These are phyloP conservation scores for Tachyglossus aculeatus DNA, from an alignment of 2,797 vertebrate genomes.

Conservation along the genomic window DNA sequence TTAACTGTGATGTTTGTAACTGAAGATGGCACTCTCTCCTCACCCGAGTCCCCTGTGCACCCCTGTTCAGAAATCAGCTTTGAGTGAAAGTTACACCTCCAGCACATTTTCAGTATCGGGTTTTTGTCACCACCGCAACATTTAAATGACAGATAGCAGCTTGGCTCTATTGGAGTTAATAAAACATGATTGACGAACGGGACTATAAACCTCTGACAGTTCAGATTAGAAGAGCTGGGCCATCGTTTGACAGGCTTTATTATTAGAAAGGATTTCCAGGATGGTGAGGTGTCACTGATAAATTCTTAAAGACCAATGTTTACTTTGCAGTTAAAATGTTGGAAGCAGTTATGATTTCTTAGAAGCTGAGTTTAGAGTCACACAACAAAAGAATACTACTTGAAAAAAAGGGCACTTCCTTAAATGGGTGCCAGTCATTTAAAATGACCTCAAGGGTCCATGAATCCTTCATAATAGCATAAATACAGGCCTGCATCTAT, in stretches of 20 bases:
- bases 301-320: slow-evolving; percentile 57
- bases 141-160: slow-evolving; percentile 66
- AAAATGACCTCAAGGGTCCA: slow-evolving; percentile 58
- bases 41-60: slow-evolving; percentile 10
- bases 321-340: slow-evolving; percentile 68
- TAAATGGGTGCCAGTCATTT: slow-evolving; percentile 49
- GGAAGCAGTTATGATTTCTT: slow-evolving; percentile 14
- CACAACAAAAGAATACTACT: slow-evolving; percentile 6
- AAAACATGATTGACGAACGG: slow-evolving; percentile 70
- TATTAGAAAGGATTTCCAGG: slow-evolving; percentile 74
- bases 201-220: slow-evolving; percentile 75
- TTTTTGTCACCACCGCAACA: slow-evolving; percentile 65
- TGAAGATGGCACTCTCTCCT: slow-evolving; percentile 86
- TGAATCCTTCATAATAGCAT: slow-evolving; percentile 49
- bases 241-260: slow-evolving; percentile 82
- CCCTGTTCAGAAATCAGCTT: slow-evolving; percentile 39
- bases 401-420: slow-evolving; percentile 45
- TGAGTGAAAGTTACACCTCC: slow-evolving; percentile 75
- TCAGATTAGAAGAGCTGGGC: slow-evolving; percentile 81
- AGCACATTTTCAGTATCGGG: slow-evolving; percentile 61
- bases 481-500: slow-evolving; percentile 38
- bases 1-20: slow-evolving; percentile 44
- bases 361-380: neutral
- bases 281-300: slow-evolving; percentile 70
- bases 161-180: slow-evolving; percentile 67